A percentile compares a stretch with the other conserved stretches of the same genome.
These are phyloP conservation scores for Chlorodrepanis virens DNA, from an alignment of 2,113 vertebrate species.

Conservation along the genomic window DNA sequence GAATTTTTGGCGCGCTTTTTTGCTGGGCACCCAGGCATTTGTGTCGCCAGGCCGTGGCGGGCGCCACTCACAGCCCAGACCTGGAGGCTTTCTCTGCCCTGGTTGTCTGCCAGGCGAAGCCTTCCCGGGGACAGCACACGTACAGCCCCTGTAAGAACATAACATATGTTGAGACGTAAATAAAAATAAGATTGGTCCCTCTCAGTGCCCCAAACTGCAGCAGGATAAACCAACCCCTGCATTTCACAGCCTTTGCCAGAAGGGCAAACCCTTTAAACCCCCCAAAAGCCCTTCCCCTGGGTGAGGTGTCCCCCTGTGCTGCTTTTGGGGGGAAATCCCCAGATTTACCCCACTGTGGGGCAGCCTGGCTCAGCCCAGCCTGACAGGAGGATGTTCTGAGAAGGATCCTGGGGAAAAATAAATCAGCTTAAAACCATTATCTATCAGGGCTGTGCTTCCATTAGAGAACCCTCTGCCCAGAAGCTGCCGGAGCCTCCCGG, in stretches of 20 bases:
- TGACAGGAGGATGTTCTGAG: not conserved
- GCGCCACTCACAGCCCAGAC: rapidly evolving
- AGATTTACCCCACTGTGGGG: not conserved
- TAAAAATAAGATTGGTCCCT: not conserved
- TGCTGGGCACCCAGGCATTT: rapidly evolving
- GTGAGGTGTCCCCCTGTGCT: no score
- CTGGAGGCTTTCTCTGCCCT: not conserved
- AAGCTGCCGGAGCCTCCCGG: not conserved
- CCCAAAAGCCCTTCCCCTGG: not conserved
- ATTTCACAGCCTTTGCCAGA: not conserved
- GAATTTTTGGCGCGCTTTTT: not conserved
- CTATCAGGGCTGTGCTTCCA: constrained; percentile 39
- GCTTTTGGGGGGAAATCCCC: not conserved
- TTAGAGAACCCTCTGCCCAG: constrained; percentile 49
- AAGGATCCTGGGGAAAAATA: constrained; percentile 16
- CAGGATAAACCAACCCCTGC: not conserved
- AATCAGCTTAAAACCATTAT: constrained; percentile 20
- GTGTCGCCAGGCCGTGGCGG: rapidly evolving
- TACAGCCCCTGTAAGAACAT: no score
- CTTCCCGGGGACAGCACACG: rapidly evolving
- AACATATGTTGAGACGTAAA: not conserved
- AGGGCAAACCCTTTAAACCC: not conserved
- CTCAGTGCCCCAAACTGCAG: not conserved
- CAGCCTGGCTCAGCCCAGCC: not conserved
- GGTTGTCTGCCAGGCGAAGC: not conserved